Evolutionary conservation across 2,113 vertebrate species (phyloP).

Genomic region (Hymenochirus boettgeri): DNA sequence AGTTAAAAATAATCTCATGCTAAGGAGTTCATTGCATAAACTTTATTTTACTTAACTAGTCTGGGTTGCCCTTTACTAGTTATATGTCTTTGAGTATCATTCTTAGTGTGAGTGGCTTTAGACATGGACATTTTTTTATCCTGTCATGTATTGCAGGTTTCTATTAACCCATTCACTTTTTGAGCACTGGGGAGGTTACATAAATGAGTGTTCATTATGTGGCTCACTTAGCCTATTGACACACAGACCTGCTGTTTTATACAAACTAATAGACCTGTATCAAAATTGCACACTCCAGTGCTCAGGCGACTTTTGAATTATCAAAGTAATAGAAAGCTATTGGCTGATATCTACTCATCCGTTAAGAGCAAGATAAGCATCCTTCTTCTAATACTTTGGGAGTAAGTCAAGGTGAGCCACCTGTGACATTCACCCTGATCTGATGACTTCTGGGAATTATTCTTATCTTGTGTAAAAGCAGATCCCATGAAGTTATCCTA

Average conservation of each 20-base stretch:
- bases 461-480: slow-evolving; percentile 2
- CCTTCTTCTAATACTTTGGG: background rate
- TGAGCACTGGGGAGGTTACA: slow-evolving; percentile 10
- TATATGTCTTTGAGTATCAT: no score
- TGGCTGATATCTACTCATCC: background rate
- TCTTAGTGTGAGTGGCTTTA: no score
- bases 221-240: slow-evolving; percentile 18
- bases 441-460: slow-evolving; percentile 6
- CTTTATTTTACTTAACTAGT: background rate
- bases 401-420: slow-evolving; percentile 10
- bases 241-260: background rate
- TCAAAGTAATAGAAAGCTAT: background rate
- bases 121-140: background rate
- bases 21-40: no score
- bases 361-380: slow-evolving; percentile 18
- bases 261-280: background rate
- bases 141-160: background rate
- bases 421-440: background rate
- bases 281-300: slow-evolving; percentile 1
- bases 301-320: background rate
- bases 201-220: background rate
- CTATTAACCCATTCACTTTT: slow-evolving; percentile 3
- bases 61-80: no score
- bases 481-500: background rate
- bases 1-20: no score